A percentile compares a stretch with the other conserved stretches of the same genome.
phyloP scores from a whole-genome alignment of 2,113 vertebrate genomes.

The Cathartes aura region DNA sequence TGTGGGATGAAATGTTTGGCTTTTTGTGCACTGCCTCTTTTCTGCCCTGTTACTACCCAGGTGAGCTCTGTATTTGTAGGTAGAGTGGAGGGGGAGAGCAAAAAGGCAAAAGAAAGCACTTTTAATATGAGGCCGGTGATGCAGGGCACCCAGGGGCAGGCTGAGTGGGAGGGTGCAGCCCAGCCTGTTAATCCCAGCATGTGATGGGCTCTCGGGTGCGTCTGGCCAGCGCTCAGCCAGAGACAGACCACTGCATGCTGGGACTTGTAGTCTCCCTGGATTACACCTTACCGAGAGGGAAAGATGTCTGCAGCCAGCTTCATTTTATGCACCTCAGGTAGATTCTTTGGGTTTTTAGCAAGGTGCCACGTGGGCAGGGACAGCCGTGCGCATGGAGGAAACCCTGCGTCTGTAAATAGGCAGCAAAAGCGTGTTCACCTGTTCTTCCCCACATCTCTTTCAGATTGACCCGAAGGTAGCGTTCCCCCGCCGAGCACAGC shows the following conservation, averaged over 20 bases:
- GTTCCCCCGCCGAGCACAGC: constrained; percentile 96
- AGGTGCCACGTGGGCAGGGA: neutral
- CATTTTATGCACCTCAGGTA: neutral
- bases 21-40: neutral
- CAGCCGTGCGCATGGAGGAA: rapidly evolving
- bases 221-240: neutral
- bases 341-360: neutral
- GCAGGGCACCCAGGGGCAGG: constrained; percentile 12
- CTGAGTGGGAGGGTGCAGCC: neutral
- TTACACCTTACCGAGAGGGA: neutral
- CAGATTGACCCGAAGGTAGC: constrained; percentile 99
- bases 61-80: neutral
- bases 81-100: neutral
- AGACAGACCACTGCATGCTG: constrained; percentile 50
- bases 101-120: constrained; percentile 4
- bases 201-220: constrained; percentile 14
- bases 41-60: neutral
- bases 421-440: neutral
- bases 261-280: constrained; percentile 58
- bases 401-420: neutral
- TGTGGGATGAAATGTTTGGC: neutral
- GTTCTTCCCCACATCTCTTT: constrained; percentile 53
- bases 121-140: neutral
- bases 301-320: constrained; percentile 14
- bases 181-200: constrained; percentile 54